Conservation (phyloP, 92 coral and sea anemone genomes). For the Siderastrea siderea region DNA sequence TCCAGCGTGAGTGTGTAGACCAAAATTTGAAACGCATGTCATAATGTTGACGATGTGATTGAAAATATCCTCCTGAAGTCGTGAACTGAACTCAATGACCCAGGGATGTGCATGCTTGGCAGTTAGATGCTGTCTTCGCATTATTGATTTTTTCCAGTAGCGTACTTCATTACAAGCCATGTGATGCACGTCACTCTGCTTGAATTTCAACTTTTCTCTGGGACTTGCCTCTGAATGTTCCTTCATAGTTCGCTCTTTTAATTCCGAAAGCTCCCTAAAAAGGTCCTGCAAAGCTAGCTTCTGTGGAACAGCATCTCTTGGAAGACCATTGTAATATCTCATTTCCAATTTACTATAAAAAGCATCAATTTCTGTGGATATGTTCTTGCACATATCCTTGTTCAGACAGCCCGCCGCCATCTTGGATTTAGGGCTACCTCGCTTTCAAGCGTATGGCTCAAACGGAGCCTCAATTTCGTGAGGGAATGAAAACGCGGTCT, state of each 20-base stretch:
- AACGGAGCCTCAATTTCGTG: conserved; percentile 53
- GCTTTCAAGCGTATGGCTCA: conserved; percentile 9
- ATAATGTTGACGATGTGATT: conserved; percentile 41
- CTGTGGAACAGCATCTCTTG: conserved; percentile 41
- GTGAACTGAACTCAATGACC: conserved; percentile 53
- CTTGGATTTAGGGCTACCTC: conserved; percentile 37
- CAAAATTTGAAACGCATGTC: conserved; percentile 42
- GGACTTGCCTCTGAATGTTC: conserved; percentile 36
- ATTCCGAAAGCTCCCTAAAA: conserved; percentile 34
- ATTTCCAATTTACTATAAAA: conserved; percentile 28
- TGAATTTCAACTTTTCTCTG: conserved; percentile 51
- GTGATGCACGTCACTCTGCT: conserved; percentile 55
- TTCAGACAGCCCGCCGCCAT: conserved; percentile 45
- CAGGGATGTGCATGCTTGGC: conserved; percentile 66
- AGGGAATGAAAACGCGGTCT: conserved; percentile 16
- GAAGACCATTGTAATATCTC: conserved; percentile 44
- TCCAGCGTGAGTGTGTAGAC: conserved; percentile 44
- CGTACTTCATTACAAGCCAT: conserved; percentile 51
- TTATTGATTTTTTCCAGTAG: conserved; percentile 32
- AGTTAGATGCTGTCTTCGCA: conserved; percentile 45
- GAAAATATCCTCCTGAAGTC: conserved; percentile 52
- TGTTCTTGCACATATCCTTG: conserved; percentile 11
- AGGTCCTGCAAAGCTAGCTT: conserved; percentile 46
- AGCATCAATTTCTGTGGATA: conserved; percentile 28
- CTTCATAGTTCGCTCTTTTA: conserved; percentile 42